phyloP scores from a whole-genome alignment of 2,888 invertebrate species.

The Mesorhabditis spiculigera region DNA sequence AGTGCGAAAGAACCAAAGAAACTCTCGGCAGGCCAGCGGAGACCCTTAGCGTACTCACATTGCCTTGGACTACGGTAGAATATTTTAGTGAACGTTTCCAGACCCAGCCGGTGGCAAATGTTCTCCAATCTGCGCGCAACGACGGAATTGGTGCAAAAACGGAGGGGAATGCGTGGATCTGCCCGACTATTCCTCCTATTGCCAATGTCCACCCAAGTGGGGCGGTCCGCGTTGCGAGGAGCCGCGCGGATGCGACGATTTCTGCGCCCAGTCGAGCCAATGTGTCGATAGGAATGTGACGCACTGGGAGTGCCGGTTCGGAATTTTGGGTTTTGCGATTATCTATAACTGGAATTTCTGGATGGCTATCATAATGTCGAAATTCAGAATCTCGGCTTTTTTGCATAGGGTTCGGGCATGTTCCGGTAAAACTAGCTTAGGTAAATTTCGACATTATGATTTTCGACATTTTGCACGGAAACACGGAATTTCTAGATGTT shows the following conservation, averaged over 20 bases:
- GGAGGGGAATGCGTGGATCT: conserved; percentile 6
- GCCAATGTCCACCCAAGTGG: conserved; percentile 1
- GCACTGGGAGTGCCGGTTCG: not conserved
- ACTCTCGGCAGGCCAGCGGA: no score
- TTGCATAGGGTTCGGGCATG: no score
- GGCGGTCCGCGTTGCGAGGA: not conserved
- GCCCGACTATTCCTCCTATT: not conserved
- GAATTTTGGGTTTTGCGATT: no score
- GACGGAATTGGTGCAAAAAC: conserved; percentile 1
- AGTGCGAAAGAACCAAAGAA: no score
- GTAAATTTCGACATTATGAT: no score
- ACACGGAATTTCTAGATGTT: conserved; percentile 8
- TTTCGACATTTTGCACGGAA: no score
- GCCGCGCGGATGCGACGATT: not conserved
- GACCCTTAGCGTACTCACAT: no score
- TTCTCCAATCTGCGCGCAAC: not conserved
- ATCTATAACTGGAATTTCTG: no score
- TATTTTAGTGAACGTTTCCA: not conserved
- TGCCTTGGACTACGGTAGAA: no score
- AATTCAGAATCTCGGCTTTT: no score
- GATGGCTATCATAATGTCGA: no score
- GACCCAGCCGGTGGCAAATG: not conserved
- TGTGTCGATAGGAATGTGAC: conserved; percentile 1
- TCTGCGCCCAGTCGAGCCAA: not conserved
- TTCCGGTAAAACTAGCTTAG: no score